Evolutionary conservation across 2,888 invertebrate species (phyloP).

Genomic region (Imbricaverruca yamaguchii): DNA sequence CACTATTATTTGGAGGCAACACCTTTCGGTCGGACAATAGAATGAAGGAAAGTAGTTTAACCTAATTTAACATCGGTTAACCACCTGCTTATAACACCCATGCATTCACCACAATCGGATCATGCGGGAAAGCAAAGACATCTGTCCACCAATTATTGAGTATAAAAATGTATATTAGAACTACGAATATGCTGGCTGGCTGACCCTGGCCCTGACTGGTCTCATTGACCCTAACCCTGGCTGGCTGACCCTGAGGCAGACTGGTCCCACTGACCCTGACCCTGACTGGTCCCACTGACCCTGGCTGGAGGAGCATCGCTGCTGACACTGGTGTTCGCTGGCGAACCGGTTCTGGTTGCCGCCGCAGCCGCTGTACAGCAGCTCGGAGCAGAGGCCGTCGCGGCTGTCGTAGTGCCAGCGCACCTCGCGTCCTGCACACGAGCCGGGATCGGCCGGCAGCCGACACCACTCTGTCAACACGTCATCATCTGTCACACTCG

Average conservation of each 20-base stretch:
- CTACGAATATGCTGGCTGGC: too few relatives aligned
- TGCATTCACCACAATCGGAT: too few relatives aligned
- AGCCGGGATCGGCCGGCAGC: slow-evolving; percentile 45
- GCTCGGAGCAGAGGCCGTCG: slow-evolving; percentile 66
- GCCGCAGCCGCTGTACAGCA: slow-evolving; percentile 70
- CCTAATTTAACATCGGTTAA: too few relatives aligned
- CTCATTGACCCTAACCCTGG: background rate
- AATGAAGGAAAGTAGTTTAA: too few relatives aligned
- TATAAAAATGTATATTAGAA: too few relatives aligned
- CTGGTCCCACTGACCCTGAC: too few relatives aligned
- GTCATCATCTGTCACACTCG: slow-evolving; percentile 38
- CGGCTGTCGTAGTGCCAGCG: slow-evolving; percentile 65
- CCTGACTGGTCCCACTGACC: background rate
- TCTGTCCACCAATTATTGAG: too few relatives aligned
- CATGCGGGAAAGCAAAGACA: too few relatives aligned
- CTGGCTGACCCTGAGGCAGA: too few relatives aligned
- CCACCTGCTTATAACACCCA: too few relatives aligned
- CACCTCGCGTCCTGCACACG: slow-evolving; percentile 51
- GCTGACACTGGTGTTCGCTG: slow-evolving; percentile 54
- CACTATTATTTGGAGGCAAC: too few relatives aligned
- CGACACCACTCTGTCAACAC: background rate
- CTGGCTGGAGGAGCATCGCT: background rate
- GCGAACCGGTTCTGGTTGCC: slow-evolving; percentile 79
- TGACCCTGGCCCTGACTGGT: background rate
- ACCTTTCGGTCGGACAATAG: too few relatives aligned